A percentile compares a stretch with the other conserved stretches of the same genome.
Evolutionary conservation across 2,113 vertebrate genomes (phyloP).

Genomic region (Camelus dromedarius): DNA sequence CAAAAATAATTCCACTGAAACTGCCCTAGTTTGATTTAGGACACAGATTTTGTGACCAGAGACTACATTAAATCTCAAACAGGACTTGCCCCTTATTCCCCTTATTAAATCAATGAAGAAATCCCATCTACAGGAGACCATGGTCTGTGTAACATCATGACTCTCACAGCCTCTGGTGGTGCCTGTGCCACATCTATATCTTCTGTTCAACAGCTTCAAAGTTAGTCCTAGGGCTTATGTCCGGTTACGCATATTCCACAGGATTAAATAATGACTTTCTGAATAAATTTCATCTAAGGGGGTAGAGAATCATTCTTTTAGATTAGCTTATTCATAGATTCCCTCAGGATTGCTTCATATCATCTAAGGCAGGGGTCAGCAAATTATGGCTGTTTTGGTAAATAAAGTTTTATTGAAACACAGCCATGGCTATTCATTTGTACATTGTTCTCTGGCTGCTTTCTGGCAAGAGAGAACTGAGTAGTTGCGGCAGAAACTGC

Average conservation of each 20-base stretch:
- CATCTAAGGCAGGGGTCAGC: not conserved
- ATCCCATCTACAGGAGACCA: not conserved
- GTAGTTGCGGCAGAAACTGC: not conserved
- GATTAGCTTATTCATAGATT: not conserved
- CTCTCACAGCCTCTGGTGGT: not conserved
- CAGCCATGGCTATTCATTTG: not conserved
- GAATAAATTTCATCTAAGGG: not conserved
- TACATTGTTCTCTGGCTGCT: not conserved
- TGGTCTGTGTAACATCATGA: not conserved
- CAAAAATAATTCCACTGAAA: conserved; percentile 49
- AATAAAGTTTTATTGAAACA: not conserved
- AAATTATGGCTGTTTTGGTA: conserved; percentile 19
- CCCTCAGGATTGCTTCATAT: not conserved
- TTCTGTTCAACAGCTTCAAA: not conserved
- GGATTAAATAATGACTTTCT: not conserved
- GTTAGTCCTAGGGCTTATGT: not conserved
- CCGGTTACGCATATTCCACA: not conserved
- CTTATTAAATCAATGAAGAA: conserved; percentile 52
- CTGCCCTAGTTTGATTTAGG: conserved; percentile 31
- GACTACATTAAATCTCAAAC: conserved; percentile 18
- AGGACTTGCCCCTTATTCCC: not conserved
- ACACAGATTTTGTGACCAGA: conserved; percentile 52
- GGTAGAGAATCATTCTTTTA: not conserved
- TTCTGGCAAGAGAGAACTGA: not conserved
- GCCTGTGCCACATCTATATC: not conserved